phyloP scores from a whole-genome alignment of 1,140 invertebrate species.

The Magallana ariakensis region DNA sequence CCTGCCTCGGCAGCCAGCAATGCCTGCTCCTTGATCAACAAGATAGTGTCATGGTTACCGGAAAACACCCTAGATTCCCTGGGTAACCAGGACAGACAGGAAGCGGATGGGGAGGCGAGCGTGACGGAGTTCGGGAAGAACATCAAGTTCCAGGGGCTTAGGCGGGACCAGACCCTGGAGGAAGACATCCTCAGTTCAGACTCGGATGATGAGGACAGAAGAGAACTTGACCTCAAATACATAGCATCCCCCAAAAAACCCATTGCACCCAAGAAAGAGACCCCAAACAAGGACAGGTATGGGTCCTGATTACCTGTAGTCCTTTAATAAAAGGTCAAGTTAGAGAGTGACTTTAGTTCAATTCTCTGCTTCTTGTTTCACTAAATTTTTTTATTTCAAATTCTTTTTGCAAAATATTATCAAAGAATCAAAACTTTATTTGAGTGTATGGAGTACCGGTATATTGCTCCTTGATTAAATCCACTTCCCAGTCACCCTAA shows the following conservation, averaged over 20 bases:
- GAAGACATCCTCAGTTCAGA: slow-evolving; percentile 67
- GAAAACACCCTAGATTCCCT: slow-evolving; percentile 63
- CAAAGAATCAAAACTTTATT: too few species aligned
- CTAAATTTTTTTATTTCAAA: too few species aligned
- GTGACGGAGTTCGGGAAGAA: slow-evolving; percentile 74
- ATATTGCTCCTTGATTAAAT: too few species aligned
- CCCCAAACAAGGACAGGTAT: not conserved
- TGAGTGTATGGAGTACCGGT: too few species aligned
- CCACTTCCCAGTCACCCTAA: too few species aligned
- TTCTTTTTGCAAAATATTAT: too few species aligned
- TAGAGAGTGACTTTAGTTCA: too few species aligned
- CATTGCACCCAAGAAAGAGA: not conserved
- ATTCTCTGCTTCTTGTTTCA: too few species aligned
- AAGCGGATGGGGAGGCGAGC: slow-evolving; percentile 67
- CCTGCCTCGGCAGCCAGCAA: slow-evolving; percentile 73
- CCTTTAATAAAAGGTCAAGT: too few species aligned
- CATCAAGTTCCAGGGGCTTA: slow-evolving; percentile 70
- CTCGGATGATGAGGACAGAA: slow-evolving; percentile 72
- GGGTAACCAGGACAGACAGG: slow-evolving; percentile 62
- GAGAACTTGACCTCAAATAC: slow-evolving; percentile 75
- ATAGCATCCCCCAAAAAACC: slow-evolving; percentile 43
- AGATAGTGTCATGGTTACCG: slow-evolving; percentile 73
- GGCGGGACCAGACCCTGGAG: not conserved
- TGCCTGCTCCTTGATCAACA: slow-evolving; percentile 72
- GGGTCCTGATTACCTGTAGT: too few species aligned